Conservation (phyloP, 2,888 invertebrate genomes). For the Ophion slaviceki region DNA sequence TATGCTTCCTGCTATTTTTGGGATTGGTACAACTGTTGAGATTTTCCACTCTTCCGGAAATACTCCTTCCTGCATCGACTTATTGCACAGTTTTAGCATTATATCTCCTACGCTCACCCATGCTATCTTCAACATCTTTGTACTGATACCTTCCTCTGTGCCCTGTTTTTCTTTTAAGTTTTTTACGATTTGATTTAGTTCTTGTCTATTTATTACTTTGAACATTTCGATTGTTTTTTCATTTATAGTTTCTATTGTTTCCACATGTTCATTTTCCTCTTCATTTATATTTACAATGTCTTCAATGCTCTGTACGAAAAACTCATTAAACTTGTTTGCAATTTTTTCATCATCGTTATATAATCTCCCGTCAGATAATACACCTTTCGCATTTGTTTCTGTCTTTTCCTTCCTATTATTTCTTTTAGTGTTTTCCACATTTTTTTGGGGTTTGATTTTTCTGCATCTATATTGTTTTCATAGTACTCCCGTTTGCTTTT, state of each 20-base stretch:
- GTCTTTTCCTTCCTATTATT: constrained; percentile 19
- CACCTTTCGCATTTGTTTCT: neutral
- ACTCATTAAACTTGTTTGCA: too few relatives aligned
- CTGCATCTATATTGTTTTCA: constrained; percentile 27
- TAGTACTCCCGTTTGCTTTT: constrained; percentile 34
- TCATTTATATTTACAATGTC: constrained; percentile 2
- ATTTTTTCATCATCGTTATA: too few relatives aligned
- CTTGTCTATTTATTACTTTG: neutral
- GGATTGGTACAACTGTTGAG: neutral
- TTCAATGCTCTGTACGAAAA: neutral
- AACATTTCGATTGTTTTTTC: neutral
- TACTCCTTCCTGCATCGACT: neutral
- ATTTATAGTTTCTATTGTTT: neutral
- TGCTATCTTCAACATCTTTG: too few relatives aligned
- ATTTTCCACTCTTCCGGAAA: constrained; percentile 7
- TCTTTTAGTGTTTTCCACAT: constrained; percentile 30
- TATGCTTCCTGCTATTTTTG: neutral
- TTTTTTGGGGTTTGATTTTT: constrained; percentile 18
- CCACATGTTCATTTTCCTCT: neutral
- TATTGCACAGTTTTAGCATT: neutral
- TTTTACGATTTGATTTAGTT: neutral
- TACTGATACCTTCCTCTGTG: neutral
- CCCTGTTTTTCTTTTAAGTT: neutral
- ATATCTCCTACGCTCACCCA: constrained; percentile 2
- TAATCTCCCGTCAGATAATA: neutral